phyloP scores from a whole-genome alignment of 2,888 invertebrate species.

The Iselma pallidipennis region DNA sequence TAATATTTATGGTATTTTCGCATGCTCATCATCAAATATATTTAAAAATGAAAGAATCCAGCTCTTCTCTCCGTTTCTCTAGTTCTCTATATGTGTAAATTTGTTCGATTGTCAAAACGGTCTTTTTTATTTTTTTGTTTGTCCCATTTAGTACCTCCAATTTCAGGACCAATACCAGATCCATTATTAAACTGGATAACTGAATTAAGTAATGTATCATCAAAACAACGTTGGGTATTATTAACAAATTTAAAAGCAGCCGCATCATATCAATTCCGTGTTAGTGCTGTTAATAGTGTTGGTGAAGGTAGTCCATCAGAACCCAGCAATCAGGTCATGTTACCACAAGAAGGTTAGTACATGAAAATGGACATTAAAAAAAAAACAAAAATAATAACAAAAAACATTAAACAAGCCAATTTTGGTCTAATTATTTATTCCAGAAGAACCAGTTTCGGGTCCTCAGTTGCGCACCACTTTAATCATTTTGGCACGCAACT shows the following conservation, averaged over 20 bases:
- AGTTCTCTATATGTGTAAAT: neutral
- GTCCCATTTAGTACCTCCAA: constrained; percentile 54
- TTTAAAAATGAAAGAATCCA: no score
- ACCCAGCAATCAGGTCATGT: constrained; percentile 84
- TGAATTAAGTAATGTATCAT: constrained; percentile 82
- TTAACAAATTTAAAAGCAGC: constrained; percentile 90
- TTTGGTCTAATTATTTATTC: no score
- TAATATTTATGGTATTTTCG: neutral
- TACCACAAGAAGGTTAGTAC: constrained; percentile 93
- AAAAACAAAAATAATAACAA: neutral
- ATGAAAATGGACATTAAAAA: neutral
- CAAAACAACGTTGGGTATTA: constrained; percentile 76
- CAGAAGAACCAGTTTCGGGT: no score
- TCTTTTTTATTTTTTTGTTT: neutral
- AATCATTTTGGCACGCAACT: no score
- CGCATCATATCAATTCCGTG: constrained; percentile 93
- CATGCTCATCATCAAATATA: constrained; percentile 35
- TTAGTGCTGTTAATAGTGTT: constrained; percentile 95
- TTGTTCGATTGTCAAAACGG: neutral
- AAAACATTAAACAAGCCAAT: neutral
- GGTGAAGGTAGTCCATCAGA: constrained; percentile 93
- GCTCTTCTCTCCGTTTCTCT: neutral
- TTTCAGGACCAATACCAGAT: constrained; percentile 82
- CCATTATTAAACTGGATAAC: constrained; percentile 87
- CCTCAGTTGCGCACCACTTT: no score